phyloP scores from a whole-genome alignment of 1,140 invertebrate species.

The Agraylea sexmaculata region DNA sequence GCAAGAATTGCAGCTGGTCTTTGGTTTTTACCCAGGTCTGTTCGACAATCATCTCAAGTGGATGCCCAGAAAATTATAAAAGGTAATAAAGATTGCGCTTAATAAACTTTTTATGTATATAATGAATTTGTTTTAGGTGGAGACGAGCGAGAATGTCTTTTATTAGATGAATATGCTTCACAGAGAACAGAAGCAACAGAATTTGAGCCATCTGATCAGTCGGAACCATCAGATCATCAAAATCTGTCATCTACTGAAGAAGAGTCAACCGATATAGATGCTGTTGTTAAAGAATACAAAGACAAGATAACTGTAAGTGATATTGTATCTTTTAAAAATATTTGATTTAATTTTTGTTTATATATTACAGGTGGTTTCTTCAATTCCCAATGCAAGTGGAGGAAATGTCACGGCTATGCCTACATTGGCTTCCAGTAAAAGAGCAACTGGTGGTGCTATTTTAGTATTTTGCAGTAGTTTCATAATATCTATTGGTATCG shows the following conservation, averaged over 20 bases:
- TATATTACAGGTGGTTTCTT: constrained; percentile 32
- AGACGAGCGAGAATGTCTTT: constrained; percentile 40
- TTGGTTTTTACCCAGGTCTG: constrained; percentile 21
- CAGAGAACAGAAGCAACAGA: constrained; percentile 29
- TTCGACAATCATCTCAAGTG: constrained; percentile 13
- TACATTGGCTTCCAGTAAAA: constrained; percentile 24
- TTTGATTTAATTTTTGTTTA: constrained; percentile 9
- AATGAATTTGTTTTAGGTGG: too few species aligned
- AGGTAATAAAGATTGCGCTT: constrained; percentile 8
- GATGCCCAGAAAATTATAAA: constrained; percentile 10
- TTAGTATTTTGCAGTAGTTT: constrained; percentile 28
- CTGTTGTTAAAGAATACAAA: constrained; percentile 43
- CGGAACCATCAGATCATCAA: constrained; percentile 14
- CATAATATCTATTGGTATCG: constrained; percentile 29
- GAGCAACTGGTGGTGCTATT: constrained; percentile 27
- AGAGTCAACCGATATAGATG: constrained; percentile 45
- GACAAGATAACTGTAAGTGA: constrained; percentile 38
- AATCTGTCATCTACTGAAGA: constrained; percentile 23
- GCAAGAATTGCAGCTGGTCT: constrained; percentile 16
- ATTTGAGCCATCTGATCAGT: constrained; percentile 30
- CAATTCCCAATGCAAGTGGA: constrained; percentile 31
- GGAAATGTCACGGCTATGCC: constrained; percentile 26
- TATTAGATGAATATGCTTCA: constrained; percentile 39
- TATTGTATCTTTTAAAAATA: constrained; percentile 2
- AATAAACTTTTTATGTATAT: too few species aligned